These are phyloP conservation scores for Anhinga anhinga DNA, from an alignment of 2,113 vertebrate species.

Conservation along the genomic window DNA sequence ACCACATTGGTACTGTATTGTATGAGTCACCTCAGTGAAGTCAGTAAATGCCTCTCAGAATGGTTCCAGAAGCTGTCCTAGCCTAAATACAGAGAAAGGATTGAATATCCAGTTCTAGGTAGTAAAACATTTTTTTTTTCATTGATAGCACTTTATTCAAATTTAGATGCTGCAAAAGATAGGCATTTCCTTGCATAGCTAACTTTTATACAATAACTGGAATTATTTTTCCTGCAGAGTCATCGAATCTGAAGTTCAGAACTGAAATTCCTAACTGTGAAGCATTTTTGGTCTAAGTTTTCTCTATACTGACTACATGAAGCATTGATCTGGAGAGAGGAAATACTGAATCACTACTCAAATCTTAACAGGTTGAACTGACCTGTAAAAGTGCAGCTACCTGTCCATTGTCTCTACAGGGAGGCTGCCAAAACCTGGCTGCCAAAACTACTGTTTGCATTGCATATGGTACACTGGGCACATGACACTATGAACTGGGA, in stretches of 20 bases:
- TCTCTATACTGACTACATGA: not conserved
- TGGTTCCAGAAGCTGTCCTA: not conserved
- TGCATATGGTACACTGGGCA: not conserved
- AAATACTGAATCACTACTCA: not conserved
- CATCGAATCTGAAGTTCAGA: not conserved
- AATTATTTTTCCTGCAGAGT: not conserved
- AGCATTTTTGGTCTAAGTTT: not conserved
- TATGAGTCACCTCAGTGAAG: not conserved
- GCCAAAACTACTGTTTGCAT: not conserved
- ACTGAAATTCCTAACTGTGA: not conserved
- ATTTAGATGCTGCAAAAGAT: not conserved
- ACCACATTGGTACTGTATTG: not conserved
- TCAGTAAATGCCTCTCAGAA: not conserved
- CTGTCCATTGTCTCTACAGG: too few relatives aligned
- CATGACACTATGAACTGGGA: not conserved
- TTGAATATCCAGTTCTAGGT: not conserved
- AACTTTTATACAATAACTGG: not conserved
- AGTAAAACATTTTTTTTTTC: not conserved
- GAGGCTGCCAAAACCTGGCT: not conserved
- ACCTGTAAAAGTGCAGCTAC: not conserved
- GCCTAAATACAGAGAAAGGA: not conserved
- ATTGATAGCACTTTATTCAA: not conserved
- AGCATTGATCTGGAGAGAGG: not conserved
- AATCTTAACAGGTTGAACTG: not conserved
- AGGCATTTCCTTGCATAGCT: not conserved